phyloP scores from a whole-genome alignment of 2,797 vertebrate species.

The Acanthopagrus latus region DNA sequence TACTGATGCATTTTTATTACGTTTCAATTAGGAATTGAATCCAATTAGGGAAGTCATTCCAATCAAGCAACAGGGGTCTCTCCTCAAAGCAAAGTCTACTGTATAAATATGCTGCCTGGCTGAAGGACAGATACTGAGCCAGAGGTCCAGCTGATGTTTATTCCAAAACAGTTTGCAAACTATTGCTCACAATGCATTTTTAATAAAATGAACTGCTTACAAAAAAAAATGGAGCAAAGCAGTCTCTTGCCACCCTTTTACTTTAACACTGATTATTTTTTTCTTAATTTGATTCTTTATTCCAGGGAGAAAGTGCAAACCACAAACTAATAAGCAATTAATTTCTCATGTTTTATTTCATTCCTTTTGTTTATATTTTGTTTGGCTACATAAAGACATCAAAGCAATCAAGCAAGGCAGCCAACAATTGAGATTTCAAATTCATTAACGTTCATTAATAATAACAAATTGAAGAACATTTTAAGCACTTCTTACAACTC shows the following conservation, averaged over 20 bases:
- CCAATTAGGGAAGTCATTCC: constrained; percentile 84
- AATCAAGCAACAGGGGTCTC: constrained; percentile 79
- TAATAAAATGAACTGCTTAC: constrained; percentile 11
- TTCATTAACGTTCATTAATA: constrained; percentile 56
- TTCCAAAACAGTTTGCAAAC: constrained; percentile 28
- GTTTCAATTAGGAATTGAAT: constrained; percentile 87
- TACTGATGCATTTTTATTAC: constrained; percentile 87
- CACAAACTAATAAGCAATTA: constrained; percentile 55
- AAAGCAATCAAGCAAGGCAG: constrained; percentile 55
- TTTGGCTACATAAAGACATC: constrained; percentile 59
- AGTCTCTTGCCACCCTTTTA: neutral
- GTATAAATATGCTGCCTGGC: constrained; percentile 57
- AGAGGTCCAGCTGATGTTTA: constrained; percentile 53
- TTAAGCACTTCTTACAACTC: constrained; percentile 32
- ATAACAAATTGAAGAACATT: constrained; percentile 35
- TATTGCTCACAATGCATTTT: constrained; percentile 21
- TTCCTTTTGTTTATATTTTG: constrained; percentile 52
- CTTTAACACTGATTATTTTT: constrained; percentile 5
- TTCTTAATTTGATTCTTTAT: constrained; percentile 21
- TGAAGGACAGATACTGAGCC: constrained; percentile 63
- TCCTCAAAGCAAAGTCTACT: constrained; percentile 60
- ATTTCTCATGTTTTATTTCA: constrained; percentile 30
- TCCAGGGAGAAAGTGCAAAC: constrained; percentile 29
- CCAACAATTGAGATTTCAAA: constrained; percentile 57
- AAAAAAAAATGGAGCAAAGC: constrained; percentile 25